Percentiles rank a stretch among this genome's conserved stretches.
Conservation (phyloP, 1,140 invertebrate genomes). For the Drosophila varians region DNA sequence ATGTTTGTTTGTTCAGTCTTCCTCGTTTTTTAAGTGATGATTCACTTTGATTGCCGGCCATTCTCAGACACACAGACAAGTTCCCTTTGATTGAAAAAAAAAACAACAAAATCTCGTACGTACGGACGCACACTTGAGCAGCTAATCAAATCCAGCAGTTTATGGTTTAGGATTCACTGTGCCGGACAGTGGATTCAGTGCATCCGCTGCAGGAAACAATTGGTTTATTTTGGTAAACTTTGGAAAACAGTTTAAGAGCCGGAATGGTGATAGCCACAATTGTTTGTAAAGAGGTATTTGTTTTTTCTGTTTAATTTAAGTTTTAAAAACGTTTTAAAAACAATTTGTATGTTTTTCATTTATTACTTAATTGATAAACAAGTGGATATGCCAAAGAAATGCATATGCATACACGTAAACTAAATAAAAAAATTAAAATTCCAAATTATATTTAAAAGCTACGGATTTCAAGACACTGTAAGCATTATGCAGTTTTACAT, state of each 20-base stretch:
- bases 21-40: conserved; percentile 68
- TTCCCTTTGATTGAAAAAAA: conserved; percentile 4
- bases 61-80: conserved; percentile 12
- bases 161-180: conserved; percentile 40
- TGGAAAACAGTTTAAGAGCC: neutral
- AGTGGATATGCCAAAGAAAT: no score
- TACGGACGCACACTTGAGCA: neutral
- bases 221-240: conserved; percentile 9
- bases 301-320: neutral
- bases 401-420: no score
- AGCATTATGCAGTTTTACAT: neutral
- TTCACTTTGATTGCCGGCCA: conserved; percentile 66
- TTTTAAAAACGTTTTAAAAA: no score
- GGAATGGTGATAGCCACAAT: no score
- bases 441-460: neutral
- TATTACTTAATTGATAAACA: neutral
- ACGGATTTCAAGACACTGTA: neutral
- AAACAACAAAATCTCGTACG: conserved; percentile 1
- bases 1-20: conserved; percentile 53
- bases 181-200: conserved; percentile 17
- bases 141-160: conserved; percentile 32
- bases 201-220: neutral
- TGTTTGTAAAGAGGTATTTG: no score
- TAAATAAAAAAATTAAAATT: neutral
- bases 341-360: neutral